phyloP scores from a whole-genome alignment of 2,113 vertebrate species.

The Accipiter virgatus region DNA sequence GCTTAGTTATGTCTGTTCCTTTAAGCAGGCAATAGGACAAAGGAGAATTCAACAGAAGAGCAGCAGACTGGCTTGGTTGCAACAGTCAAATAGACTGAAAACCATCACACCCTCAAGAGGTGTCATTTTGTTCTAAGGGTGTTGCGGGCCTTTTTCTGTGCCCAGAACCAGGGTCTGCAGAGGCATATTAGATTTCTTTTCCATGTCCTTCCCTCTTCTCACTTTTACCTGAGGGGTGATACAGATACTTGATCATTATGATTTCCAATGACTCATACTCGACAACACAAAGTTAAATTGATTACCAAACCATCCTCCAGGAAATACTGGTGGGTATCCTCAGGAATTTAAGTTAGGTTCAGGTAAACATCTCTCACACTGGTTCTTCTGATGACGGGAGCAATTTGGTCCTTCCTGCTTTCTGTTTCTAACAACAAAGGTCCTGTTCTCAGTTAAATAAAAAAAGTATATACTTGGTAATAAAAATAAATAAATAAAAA shows the following conservation, averaged over 20 bases:
- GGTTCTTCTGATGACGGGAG: slow-evolving; percentile 32
- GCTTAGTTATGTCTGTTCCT: neutral
- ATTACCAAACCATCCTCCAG: slow-evolving; percentile 29
- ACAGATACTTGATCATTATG: neutral
- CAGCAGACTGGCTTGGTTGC: neutral
- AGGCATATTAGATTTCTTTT: neutral
- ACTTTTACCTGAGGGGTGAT: neutral
- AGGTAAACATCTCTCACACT: slow-evolving; percentile 60
- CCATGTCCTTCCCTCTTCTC: neutral
- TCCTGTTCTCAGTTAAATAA: slow-evolving; percentile 14
- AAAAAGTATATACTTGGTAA: neutral
- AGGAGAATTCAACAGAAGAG: neutral
- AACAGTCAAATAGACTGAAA: neutral
- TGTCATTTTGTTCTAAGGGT: neutral
- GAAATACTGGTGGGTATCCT: slow-evolving; percentile 64
- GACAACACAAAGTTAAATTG: slow-evolving; percentile 28
- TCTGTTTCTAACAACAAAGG: slow-evolving; percentile 59
- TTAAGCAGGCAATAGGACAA: neutral
- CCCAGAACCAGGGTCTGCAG: neutral
- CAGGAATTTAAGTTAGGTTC: slow-evolving; percentile 59
- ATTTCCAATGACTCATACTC: slow-evolving; percentile 32
- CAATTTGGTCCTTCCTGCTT: slow-evolving; percentile 32
- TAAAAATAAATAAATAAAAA: neutral
- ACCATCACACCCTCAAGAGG: neutral
- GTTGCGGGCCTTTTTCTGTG: neutral